Base-by-base conservation (phyloP, 2,888 invertebrate genomes). In the Eutolmus rufibarbis region DNA sequence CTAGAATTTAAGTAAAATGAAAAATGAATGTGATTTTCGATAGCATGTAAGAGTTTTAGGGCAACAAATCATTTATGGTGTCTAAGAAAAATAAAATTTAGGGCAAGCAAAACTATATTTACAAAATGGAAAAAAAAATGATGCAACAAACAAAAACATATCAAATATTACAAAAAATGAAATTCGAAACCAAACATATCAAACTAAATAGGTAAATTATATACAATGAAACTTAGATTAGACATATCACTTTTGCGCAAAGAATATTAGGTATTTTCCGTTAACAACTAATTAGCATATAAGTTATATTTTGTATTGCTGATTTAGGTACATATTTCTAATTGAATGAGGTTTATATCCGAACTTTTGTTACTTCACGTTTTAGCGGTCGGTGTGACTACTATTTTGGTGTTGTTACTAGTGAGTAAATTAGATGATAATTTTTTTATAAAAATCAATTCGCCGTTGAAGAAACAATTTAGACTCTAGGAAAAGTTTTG, bases 351-450 rank as follows among this genome's bases (percentile, higher is more conserved):
- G 66, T 78, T 40, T 78, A 43, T 46, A 78, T 43, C 43, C 23
- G 12, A 40, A 78, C 31, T 81, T 28, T 81, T 34, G 81, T 81
- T 81, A 51, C 28, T 28, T 43, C 81, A 81, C 51, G 28, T 56
- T 51, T 81, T 81, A 81, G 51, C 81, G 34, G 51, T 51, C 28
- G 51, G 51, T 81, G 81, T 81, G 31, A 81, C 40, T 56, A 56
- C 56, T 81, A 34, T 81, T 81, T 81, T 81, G 81, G 81, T 81
- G 81, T 81, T 81, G 81, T 81, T 78, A 81, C 16, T 81, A 81
- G 81, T 9, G 28, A 56, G 14, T 81, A 81, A 81, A 81, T 81
- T 81, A 81, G 81, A n/a, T 14, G 51, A 81, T 81, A 81, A 81
- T 81, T 81, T 81, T 78, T 81, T 81, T 56, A 81, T 81, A 31